A percentile compares a stretch with the other conserved stretches of the same genome.
Conservation (phyloP, 2,797 vertebrate species). For the Poecile montanus region DNA sequence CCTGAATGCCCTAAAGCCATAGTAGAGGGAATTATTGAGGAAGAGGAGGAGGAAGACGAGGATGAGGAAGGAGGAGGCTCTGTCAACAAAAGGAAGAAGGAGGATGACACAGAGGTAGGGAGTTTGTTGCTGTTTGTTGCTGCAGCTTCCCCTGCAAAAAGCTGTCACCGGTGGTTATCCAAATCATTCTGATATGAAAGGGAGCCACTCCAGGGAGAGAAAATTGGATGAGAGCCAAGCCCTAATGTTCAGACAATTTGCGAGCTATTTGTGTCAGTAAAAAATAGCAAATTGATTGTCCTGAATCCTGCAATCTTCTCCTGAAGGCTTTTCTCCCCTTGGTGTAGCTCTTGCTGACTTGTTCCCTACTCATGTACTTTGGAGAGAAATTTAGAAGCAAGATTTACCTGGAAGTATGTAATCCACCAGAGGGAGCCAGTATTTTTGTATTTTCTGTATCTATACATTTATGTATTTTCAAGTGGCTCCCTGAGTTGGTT, state of each 20-base stretch:
- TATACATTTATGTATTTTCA: neutral
- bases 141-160: neutral
- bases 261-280: neutral
- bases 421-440: constrained; percentile 41
- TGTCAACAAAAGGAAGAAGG: constrained; percentile 93
- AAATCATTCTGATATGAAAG: neutral
- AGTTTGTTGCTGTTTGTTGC: neutral
- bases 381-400: neutral
- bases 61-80: constrained; percentile 85
- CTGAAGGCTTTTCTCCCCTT: neutral
- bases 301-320: neutral
- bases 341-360: neutral
- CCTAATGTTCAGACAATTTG: neutral
- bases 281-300: neutral
- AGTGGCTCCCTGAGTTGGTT: neutral
- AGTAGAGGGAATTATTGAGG: constrained; percentile 92
- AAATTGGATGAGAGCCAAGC: neutral
- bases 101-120: constrained; percentile 90
- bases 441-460: neutral
- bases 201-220: neutral
- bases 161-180: neutral
- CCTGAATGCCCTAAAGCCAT: constrained; percentile 87
- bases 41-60: constrained; percentile 85
- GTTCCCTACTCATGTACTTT: neutral
- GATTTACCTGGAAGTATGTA: neutral